These are phyloP conservation scores for Meda fulgida DNA, from an alignment of 2,797 vertebrate genomes.

Conservation along the genomic window DNA sequence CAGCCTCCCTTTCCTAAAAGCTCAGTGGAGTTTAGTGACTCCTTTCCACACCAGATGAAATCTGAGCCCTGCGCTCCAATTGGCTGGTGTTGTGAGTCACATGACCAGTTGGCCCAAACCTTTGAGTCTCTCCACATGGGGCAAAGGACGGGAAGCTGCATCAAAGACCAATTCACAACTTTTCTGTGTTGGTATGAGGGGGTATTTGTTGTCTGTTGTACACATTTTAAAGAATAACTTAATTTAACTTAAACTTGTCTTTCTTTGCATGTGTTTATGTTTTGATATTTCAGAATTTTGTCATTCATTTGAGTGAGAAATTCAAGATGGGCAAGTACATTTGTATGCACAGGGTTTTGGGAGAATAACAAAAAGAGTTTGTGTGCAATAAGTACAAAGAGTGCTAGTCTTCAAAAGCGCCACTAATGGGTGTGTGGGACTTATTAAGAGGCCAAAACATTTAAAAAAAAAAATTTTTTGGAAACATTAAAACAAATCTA, in stretches of 20 bases:
- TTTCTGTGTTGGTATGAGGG: background rate
- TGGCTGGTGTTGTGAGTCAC: constrained; percentile 73
- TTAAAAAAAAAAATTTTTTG: too few species aligned
- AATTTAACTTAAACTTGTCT: background rate
- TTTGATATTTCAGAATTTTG: background rate
- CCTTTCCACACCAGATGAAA: constrained; percentile 77
- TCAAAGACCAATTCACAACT: constrained; percentile 8
- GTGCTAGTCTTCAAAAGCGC: background rate
- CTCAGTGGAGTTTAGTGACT: constrained; percentile 61
- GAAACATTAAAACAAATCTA: background rate
- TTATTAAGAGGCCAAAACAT: background rate
- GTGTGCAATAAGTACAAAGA: constrained; percentile 5
- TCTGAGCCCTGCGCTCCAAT: constrained; percentile 76
- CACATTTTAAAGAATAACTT: background rate
- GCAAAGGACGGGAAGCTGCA: constrained; percentile 22
- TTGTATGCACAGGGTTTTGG: background rate
- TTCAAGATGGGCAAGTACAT: background rate
- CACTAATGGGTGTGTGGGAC: background rate
- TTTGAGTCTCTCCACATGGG: constrained; percentile 61
- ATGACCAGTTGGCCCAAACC: constrained; percentile 74
- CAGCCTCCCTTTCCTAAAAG: constrained; percentile 65
- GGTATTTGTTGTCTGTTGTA: background rate
- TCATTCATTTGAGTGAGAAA: background rate
- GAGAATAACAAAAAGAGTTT: background rate
- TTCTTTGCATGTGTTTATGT: background rate